These are phyloP conservation scores for Erebia epiphron DNA, from an alignment of 2,888 invertebrate species.

Conservation along the genomic window DNA sequence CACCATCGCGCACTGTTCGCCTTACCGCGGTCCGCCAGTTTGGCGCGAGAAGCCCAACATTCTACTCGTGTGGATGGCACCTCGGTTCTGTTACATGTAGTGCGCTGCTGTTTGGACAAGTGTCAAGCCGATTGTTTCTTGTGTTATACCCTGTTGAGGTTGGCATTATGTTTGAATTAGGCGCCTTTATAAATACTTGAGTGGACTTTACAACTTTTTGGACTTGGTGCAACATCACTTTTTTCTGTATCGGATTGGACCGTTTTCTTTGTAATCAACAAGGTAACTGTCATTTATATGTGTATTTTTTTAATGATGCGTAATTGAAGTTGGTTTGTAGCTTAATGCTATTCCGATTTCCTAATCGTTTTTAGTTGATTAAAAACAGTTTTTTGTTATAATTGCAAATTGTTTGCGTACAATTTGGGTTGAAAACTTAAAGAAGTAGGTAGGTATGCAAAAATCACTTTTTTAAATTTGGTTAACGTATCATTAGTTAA, in stretches of 20 bases:
- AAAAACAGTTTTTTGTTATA: not conserved
- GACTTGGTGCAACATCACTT: slow-evolving; percentile 34
- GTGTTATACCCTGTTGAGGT: slow-evolving; percentile 75
- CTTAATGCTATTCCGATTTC: not conserved
- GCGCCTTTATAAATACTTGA: slow-evolving; percentile 72
- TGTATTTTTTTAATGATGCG: slow-evolving; percentile 2
- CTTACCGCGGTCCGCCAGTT: slow-evolving; percentile 60
- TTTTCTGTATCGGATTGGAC: slow-evolving; percentile 40
- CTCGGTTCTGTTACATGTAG: slow-evolving; percentile 60
- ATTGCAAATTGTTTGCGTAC: too few relatives aligned
- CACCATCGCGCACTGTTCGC: slow-evolving; percentile 41
- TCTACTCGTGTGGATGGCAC: slow-evolving; percentile 53
- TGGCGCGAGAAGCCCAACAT: slow-evolving; percentile 71
- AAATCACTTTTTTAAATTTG: too few relatives aligned
- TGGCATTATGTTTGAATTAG: slow-evolving; percentile 79
- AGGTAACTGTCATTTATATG: slow-evolving; percentile 41
- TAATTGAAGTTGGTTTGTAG: slow-evolving; percentile 10
- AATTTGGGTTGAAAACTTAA: too few relatives aligned
- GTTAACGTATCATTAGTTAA: too few relatives aligned
- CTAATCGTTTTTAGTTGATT: not conserved
- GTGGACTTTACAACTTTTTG: slow-evolving; percentile 61
- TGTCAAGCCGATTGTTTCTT: slow-evolving; percentile 81
- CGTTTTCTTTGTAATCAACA: slow-evolving; percentile 39
- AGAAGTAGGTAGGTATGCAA: too few relatives aligned
- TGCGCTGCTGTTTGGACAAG: slow-evolving; percentile 73